Evolutionary conservation across 2,113 vertebrate species (phyloP).

Genomic region (Poecile atricapillus): DNA sequence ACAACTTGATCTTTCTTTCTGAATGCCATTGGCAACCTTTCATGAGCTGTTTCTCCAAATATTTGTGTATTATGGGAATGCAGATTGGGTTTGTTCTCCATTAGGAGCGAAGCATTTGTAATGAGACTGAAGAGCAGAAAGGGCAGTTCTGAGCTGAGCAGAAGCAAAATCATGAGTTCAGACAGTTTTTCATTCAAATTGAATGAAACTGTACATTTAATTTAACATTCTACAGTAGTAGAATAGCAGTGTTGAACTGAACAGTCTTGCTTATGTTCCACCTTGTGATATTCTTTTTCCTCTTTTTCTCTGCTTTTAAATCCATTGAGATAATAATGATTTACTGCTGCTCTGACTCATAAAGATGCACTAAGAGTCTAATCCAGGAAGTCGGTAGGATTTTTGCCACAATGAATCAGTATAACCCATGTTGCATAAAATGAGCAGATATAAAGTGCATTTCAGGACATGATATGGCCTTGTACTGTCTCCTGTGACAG

Average conservation of each 20-base stretch:
- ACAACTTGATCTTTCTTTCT: background rate
- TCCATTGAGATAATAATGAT: background rate
- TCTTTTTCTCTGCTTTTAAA: background rate
- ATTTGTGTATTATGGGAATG: background rate
- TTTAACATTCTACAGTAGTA: background rate
- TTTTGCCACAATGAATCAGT: constrained; percentile 32
- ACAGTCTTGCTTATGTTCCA: background rate
- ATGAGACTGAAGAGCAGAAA: background rate
- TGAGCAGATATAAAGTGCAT: background rate
- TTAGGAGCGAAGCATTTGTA: background rate
- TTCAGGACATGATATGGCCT: background rate
- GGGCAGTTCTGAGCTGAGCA: background rate
- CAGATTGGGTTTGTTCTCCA: background rate
- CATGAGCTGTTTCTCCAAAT: background rate
- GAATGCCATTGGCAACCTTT: background rate
- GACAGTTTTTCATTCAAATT: background rate
- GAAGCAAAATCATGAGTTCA: background rate
- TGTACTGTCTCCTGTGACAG: background rate
- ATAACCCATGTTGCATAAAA: background rate
- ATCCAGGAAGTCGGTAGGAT: constrained; percentile 2
- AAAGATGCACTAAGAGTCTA: background rate
- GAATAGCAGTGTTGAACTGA: background rate
- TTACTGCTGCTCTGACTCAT: background rate
- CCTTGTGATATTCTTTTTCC: background rate
- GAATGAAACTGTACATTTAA: background rate